Percentiles rank a stretch among this genome's conserved stretches.
phyloP scores from a whole-genome alignment of 2,113 vertebrate genomes.

The Sander lucioperca region DNA sequence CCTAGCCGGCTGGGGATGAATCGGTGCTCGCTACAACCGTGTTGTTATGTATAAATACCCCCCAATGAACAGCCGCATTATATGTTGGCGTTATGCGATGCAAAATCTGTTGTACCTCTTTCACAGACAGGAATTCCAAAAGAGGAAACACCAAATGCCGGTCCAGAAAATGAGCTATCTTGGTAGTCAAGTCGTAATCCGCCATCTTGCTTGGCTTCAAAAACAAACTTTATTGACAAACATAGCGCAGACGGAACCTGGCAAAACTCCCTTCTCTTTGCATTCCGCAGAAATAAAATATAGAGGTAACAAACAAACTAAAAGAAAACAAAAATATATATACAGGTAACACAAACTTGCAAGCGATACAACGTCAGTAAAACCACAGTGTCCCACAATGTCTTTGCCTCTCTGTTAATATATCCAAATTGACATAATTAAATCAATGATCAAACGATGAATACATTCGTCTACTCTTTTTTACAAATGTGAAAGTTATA shows the following conservation, averaged over 20 bases:
- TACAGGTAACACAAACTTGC: neutral
- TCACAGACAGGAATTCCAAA: slow-evolving; percentile 95
- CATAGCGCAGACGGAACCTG: neutral
- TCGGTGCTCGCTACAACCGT: neutral
- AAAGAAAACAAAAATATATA: neutral
- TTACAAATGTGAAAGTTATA: neutral
- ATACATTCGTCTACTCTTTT: neutral
- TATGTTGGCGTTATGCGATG: fast-evolving
- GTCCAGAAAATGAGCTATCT: slow-evolving; percentile 95
- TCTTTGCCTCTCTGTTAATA: neutral
- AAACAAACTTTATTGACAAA: slow-evolving; percentile 65
- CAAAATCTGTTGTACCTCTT: slow-evolving; percentile 84
- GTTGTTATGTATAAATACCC: neutral
- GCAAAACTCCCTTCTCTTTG: too few relatives aligned
- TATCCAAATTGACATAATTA: neutral
- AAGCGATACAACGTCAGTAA: too few relatives aligned
- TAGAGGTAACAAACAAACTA: neutral
- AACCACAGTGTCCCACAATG: neutral
- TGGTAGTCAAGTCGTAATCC: slow-evolving; percentile 95
- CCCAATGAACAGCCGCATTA: neutral
- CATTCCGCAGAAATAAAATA: too few relatives aligned
- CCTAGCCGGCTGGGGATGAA: neutral
- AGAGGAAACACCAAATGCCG: slow-evolving; percentile 95
- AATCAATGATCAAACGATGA: neutral
- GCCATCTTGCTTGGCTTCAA: slow-evolving; percentile 88